Evolutionary conservation across 1,140 invertebrate species (phyloP).

Genomic region (Apocrypta bakeri): DNA sequence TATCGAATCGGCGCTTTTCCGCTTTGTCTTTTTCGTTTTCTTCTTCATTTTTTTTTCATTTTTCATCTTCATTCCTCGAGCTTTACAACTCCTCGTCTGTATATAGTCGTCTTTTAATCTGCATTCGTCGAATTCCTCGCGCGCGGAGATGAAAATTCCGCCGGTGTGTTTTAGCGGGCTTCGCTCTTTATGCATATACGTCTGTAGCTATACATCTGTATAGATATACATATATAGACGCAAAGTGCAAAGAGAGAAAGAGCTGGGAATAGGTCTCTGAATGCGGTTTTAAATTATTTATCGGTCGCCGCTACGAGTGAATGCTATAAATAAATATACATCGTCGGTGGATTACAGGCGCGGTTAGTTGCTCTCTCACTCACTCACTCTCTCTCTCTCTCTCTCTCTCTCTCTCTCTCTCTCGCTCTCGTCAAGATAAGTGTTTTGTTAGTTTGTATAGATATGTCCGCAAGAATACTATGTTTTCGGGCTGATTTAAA

Average conservation of each 20-base stretch:
- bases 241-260: too few species aligned
- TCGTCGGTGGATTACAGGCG: neutral
- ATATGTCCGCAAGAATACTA: too few species aligned
- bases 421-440: too few species aligned
- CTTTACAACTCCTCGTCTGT: neutral
- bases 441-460: too few species aligned
- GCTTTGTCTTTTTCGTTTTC: neutral
- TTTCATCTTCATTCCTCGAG: neutral
- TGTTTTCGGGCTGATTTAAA: too few species aligned
- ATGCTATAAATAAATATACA: neutral
- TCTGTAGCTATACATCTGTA: too few species aligned
- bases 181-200: neutral
- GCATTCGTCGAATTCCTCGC: conserved; percentile 1
- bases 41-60: too few species aligned
- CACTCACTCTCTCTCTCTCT: too few species aligned
- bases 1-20: neutral
- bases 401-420: too few species aligned
- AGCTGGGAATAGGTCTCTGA: neutral
- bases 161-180: neutral
- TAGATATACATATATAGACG: neutral
- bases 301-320: neutral
- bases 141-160: neutral
- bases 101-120: neutral
- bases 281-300: neutral
- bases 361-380: neutral